Evolutionary conservation across 2,113 vertebrate genomes (phyloP).

Genomic region (Strix aluco): DNA sequence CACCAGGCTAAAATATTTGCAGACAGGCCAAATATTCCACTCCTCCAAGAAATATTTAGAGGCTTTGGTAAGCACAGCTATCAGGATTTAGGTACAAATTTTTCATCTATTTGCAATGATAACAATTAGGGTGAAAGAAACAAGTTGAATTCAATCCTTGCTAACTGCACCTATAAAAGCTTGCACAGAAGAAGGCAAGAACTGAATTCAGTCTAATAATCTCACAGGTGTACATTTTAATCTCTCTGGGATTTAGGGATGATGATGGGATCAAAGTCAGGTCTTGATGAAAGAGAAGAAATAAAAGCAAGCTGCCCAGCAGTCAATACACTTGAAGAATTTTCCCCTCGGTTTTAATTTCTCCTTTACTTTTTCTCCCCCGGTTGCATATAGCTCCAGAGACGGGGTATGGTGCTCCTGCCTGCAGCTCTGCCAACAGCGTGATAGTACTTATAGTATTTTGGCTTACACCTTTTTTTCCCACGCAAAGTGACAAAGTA

Average conservation of each 20-base stretch:
- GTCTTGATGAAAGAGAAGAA: neutral
- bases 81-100: neutral
- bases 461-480: constrained; percentile 65
- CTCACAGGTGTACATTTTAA: neutral
- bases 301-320: neutral
- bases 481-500: constrained; percentile 61
- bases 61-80: constrained; percentile 55
- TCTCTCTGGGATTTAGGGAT: neutral
- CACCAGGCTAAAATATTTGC: constrained; percentile 79
- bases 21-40: constrained; percentile 74
- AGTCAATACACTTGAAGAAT: accelerated
- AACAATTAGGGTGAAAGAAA: neutral
- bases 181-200: neutral
- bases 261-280: neutral
- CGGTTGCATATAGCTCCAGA: neutral
- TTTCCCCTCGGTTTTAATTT: neutral
- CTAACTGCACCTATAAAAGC: neutral
- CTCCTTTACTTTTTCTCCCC: neutral
- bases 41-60: constrained; percentile 59
- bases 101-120: neutral
- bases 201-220: neutral
- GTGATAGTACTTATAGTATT: constrained; percentile 58
- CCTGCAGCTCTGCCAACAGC: constrained; percentile 53
- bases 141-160: neutral
- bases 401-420: neutral